Base-by-base conservation (phyloP, 1,140 invertebrate species). In the Eumaeus atala region DNA sequence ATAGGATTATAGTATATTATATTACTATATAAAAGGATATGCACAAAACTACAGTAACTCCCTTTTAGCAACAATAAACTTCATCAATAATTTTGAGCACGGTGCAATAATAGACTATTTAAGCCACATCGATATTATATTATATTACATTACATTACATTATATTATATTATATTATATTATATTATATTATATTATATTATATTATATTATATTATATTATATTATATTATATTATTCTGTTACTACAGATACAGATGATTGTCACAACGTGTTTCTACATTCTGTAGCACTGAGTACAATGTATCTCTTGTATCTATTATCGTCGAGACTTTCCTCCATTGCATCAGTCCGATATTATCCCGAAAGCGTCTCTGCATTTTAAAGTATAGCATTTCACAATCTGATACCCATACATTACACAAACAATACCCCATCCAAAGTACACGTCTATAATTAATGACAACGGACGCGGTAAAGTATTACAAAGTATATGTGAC, bases 401-500 rank as follows among this genome's bases (percentile, higher is more conserved):
- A 44, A 44, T 44, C 40, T 44, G 21, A 28, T 28, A 28, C 21
- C 21, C 21, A 28, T 28, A 28, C 21, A 28, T 28, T 28, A 28
- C 21, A 28, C 21, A 28, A 28, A 28, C 40, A 44, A 16, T 44
- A 16, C 17, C 14, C 17, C 12, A 9, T 9, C 54, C 35, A 11
- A 36, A 52, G 34, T 40, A 37, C 48, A 16, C 6, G 10, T 48
- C 16, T 5, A 21, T 55, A 55, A 55, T 55, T 44, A 51, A 51
- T 51, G 36, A 37, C 14, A 36, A 12, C 40, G 18, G 49, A 50
- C 2, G 21, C 21, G 21, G 21, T 6, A 28, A 28, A n/a, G 49
- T 49, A 37, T 50, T 28, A 35, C 34, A 18, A 51, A 18, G 44
- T 47, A 16, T 9, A 35, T 51, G 49, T 54, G 56, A 58, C 53